phyloP scores from a whole-genome alignment of 2,797 vertebrate genomes.

The Podargus strigoides region DNA sequence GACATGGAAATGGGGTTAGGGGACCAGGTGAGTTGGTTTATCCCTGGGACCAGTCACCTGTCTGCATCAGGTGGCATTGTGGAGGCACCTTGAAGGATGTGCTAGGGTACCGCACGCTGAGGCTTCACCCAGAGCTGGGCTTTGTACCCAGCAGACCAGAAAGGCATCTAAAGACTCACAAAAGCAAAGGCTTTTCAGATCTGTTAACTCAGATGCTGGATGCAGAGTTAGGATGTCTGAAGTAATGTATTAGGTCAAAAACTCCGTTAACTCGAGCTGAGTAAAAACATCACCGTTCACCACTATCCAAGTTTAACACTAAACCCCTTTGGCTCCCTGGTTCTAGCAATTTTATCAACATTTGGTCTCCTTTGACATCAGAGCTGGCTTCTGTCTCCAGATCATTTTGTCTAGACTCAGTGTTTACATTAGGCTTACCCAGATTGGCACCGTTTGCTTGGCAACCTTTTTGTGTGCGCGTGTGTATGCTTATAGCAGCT shows the following conservation, averaged over 20 bases:
- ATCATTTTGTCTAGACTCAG: slow-evolving; percentile 21
- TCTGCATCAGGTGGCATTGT: background rate
- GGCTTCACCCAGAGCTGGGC: background rate
- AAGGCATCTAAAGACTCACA: background rate
- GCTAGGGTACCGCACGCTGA: no score
- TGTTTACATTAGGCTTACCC: slow-evolving; percentile 28
- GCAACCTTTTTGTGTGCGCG: background rate
- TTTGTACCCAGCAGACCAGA: background rate
- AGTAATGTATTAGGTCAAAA: background rate
- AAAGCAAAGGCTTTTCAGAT: background rate
- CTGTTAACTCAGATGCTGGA: background rate
- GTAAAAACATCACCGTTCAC: background rate
- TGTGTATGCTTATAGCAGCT: background rate
- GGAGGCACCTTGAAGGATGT: fast-evolving
- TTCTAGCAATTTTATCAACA: slow-evolving; percentile 45
- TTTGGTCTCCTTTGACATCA: slow-evolving; percentile 50
- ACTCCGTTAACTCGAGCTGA: background rate
- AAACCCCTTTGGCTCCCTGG: background rate
- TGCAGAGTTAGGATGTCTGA: background rate
- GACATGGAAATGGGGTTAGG: background rate
- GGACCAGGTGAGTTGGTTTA: background rate
- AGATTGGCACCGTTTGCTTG: background rate
- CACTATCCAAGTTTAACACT: background rate
- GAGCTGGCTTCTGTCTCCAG: slow-evolving; percentile 52
- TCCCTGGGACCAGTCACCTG: background rate